Evolutionary conservation across 2,888 invertebrate genomes (phyloP).

Genomic region (Parnassius glacialis): DNA sequence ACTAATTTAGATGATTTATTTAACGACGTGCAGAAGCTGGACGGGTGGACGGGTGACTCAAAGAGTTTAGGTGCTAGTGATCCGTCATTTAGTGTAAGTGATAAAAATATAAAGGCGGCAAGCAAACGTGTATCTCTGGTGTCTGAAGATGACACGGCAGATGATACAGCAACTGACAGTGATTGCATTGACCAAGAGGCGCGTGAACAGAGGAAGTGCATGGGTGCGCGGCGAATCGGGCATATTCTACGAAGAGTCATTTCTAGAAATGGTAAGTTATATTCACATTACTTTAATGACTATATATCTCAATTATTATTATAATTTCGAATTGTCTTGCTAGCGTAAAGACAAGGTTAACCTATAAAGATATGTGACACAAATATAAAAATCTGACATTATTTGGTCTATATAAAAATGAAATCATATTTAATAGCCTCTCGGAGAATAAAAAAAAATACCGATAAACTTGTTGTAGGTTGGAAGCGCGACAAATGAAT

Average conservation of each 20-base stretch:
- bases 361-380: too few relatives aligned
- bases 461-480: slow-evolving; percentile 28
- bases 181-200: slow-evolving; percentile 68
- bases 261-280: slow-evolving; percentile 72
- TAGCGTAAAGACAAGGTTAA: too few relatives aligned
- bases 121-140: slow-evolving; percentile 63
- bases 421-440: slow-evolving; percentile 23
- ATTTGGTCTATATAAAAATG: too few relatives aligned
- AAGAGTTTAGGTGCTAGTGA: slow-evolving; percentile 72
- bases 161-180: slow-evolving; percentile 66
- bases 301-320: too few relatives aligned
- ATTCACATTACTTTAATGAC: not conserved
- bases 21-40: slow-evolving; percentile 58
- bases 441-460: slow-evolving; percentile 27
- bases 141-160: slow-evolving; percentile 68
- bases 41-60: slow-evolving; percentile 59
- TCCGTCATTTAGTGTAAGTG: slow-evolving; percentile 63
- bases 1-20: slow-evolving; percentile 77
- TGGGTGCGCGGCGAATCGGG: slow-evolving; percentile 72
- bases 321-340: too few relatives aligned
- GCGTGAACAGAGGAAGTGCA: slow-evolving; percentile 67
- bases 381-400: too few relatives aligned
- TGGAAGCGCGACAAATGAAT: slow-evolving; percentile 43
- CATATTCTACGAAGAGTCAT: slow-evolving; percentile 70
- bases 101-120: slow-evolving; percentile 44